Evolutionary conservation across 1,140 invertebrate genomes (phyloP).

Genomic region (Tetraneura akinire): DNA sequence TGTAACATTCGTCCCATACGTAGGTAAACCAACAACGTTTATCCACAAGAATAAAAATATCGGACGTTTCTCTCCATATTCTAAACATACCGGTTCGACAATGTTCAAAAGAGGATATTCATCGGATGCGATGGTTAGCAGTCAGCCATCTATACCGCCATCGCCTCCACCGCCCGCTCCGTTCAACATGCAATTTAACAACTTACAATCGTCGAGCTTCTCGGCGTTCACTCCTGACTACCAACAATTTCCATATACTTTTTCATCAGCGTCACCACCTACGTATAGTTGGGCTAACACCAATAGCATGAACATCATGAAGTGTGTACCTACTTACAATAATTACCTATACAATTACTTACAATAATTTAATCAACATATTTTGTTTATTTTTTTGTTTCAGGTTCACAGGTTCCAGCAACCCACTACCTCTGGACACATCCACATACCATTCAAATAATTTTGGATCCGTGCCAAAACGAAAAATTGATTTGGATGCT

Average conservation of each 20-base stretch:
- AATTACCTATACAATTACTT: not conserved
- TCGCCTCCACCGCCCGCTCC: not conserved
- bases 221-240: slow-evolving; percentile 19
- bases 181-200: not conserved
- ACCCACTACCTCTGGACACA: slow-evolving; percentile 8
- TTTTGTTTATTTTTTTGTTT: not conserved
- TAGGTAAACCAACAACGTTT: too few species aligned
- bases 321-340: not conserved
- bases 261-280: not conserved
- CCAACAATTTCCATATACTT: slow-evolving; percentile 28
- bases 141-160: not conserved
- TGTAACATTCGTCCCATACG: too few species aligned
- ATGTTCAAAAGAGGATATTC: slow-evolving; percentile 19
- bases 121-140: not conserved
- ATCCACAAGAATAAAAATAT: too few species aligned
- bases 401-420: slow-evolving; percentile 31
- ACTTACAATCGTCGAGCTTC: not conserved
- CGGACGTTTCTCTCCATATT: not conserved
- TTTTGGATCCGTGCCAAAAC: slow-evolving; percentile 25
- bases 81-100: not conserved
- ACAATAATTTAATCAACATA: not conserved
- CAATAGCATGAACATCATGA: slow-evolving; percentile 33
- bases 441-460: not conserved
- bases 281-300: slow-evolving; percentile 38
- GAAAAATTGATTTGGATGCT: slow-evolving; percentile 37